phyloP scores from a whole-genome alignment of 2,888 invertebrate species.

The Bombyx huttoni region DNA sequence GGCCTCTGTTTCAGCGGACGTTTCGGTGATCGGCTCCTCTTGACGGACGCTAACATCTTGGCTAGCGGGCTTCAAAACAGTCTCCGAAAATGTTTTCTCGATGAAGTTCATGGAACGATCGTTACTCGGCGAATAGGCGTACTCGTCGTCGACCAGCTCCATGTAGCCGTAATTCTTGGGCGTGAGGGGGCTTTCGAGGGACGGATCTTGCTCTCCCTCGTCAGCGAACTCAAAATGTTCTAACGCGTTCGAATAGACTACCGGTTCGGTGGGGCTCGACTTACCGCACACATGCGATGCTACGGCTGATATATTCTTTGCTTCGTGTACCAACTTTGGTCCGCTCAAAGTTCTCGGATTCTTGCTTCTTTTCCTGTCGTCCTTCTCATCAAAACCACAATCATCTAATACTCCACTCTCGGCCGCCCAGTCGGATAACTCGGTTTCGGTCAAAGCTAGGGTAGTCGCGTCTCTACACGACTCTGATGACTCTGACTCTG shows the following conservation, averaged over 20 bases:
- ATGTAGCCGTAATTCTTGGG: constrained; percentile 53
- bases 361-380: constrained; percentile 37
- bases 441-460: constrained; percentile 85
- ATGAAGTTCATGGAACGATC: constrained; percentile 72
- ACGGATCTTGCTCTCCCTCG: constrained; percentile 85
- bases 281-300: constrained; percentile 59
- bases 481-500: constrained; percentile 71
- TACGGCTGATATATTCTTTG: constrained; percentile 48
- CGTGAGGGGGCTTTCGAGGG: constrained; percentile 68
- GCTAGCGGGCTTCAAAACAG: constrained; percentile 34
- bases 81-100: constrained; percentile 57
- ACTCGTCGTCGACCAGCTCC: constrained; percentile 60
- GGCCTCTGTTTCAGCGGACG: not conserved
- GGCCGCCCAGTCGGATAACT: constrained; percentile 91
- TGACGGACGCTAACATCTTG: constrained; percentile 12
- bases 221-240: constrained; percentile 91
- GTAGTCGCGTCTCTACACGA: constrained; percentile 80
- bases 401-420: constrained; percentile 86
- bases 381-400: constrained; percentile 65
- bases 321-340: constrained; percentile 47
- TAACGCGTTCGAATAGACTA: constrained; percentile 69
- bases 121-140: constrained; percentile 49
- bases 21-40: constrained; percentile 1
- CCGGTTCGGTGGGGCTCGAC: constrained; percentile 32
- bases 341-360: constrained; percentile 46